Evolutionary conservation across 2,888 invertebrate species (phyloP).

Genomic region (Drosophila affinis): DNA sequence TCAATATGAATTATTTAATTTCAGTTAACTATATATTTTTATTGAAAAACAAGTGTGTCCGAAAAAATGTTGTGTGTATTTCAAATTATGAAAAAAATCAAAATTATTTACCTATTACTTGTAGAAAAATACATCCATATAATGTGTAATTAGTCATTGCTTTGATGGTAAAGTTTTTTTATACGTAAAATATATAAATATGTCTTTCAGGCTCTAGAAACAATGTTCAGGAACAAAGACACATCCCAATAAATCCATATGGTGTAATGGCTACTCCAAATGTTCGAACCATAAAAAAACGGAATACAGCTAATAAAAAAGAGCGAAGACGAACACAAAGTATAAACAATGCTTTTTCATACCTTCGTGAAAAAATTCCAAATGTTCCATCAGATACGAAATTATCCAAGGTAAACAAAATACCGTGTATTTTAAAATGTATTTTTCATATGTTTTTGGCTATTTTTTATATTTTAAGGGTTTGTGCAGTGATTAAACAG

Average conservation of each 20-base stretch:
- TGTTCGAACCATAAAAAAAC: conserved; percentile 87
- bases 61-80: too few relatives aligned
- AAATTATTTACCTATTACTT: too few relatives aligned
- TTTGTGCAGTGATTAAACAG: too few relatives aligned
- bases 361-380: conserved; percentile 96
- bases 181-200: not conserved
- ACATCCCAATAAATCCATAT: conserved; percentile 62
- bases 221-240: conserved; percentile 66
- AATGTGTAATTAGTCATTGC: too few relatives aligned
- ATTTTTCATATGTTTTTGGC: not conserved
- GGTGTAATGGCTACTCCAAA: conserved; percentile 80
- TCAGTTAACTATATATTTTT: too few relatives aligned
- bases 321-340: conserved; percentile 95
- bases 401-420: conserved; percentile 90
- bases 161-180: too few relatives aligned
- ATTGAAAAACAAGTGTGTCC: too few relatives aligned
- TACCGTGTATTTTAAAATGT: not conserved
- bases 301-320: conserved; percentile 97
- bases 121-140: too few relatives aligned
- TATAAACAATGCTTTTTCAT: conserved; percentile 97
- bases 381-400: conserved; percentile 98
- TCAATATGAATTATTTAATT: too few relatives aligned
- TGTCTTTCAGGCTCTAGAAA: conserved; percentile 67
- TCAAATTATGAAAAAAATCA: too few relatives aligned
- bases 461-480: too few relatives aligned